Base-by-base conservation (phyloP, 2,797 vertebrate genomes). In the Glyptemys insculpta region DNA sequence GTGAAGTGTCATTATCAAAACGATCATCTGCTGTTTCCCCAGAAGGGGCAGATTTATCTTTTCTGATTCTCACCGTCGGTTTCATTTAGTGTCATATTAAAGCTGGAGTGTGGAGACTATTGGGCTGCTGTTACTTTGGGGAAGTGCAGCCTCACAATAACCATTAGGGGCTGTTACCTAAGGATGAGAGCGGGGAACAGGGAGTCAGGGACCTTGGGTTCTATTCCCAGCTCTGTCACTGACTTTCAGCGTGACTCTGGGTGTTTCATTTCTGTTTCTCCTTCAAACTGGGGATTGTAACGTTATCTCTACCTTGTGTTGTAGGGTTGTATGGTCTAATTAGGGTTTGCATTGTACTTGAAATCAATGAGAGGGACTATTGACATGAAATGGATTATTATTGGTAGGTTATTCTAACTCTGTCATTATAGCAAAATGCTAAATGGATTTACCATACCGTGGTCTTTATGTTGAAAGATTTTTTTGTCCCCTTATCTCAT, bases 401-500 rank as follows among this genome's bases (percentile, higher is more conserved):
- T 81, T 52, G 4, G 2, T 54, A 65, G 1, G 10, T 31, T 72
- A 29, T 52, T 44, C 41, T 83, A 87, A 8, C 0, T 72, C 68
- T 27, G 62, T 12, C 6, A 29, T 76, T 47, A 76, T 76, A 52
- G 76, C 57, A 12, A 85, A 10, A 19, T 84, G 47, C 86, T 15
- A 27, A 50, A 41, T 74, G 87, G 54, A 47, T 2, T 6, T 76
- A 85, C 54, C 54, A 79, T 79, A 54, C 59, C 53, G 18, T 21
- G 56, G 15, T 56, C 91, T 41, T 89, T 41, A 3, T 21, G 1
- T 0, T 3, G 53, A 87, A 27, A 54, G 47, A 18, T 54, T 0
- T 0, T 44, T 79, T 0, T 0, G 31, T 76, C 85, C 78, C 14
- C 0, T 0, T 23, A 0, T 1, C 47, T 79, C 31, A 4, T 29